These are phyloP conservation scores for Bradypus variegatus DNA, from an alignment of 2,797 vertebrate species.

Conservation along the genomic window DNA sequence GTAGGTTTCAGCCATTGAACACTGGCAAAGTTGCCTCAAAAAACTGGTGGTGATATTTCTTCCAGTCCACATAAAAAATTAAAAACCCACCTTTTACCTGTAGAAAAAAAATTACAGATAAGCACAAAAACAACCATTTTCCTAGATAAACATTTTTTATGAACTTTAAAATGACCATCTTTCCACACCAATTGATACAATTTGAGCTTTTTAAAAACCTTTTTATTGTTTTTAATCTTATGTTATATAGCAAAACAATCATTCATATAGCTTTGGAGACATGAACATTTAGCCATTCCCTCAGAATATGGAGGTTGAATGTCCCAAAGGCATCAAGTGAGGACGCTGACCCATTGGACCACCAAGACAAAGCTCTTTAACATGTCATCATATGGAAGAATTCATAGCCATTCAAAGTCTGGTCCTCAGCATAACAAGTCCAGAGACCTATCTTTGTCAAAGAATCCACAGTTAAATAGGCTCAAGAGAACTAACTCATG, in stretches of 20 bases:
- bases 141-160: not conserved
- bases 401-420: not conserved
- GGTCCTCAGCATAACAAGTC: not conserved
- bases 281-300: not conserved
- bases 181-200: slow-evolving; percentile 9
- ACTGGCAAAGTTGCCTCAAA: slow-evolving; percentile 6
- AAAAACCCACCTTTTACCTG: not conserved
- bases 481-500: not conserved
- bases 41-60: not conserved
- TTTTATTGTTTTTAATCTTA: not conserved
- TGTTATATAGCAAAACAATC: slow-evolving; percentile 16
- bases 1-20: not conserved
- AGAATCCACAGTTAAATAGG: slow-evolving; percentile 17
- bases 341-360: not conserved
- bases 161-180: slow-evolving; percentile 21
- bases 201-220: not conserved
- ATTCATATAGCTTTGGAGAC: not conserved
- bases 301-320: not conserved
- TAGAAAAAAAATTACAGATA: slow-evolving; percentile 28
- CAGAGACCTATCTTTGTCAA: not conserved
- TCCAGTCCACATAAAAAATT: not conserved
- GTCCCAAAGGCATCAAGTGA: not conserved
- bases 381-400: slow-evolving; percentile 4
- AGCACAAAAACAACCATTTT: not conserved
- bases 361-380: not conserved